Conservation (phyloP, 1,140 invertebrate genomes). For the Drosophila insularis region DNA sequence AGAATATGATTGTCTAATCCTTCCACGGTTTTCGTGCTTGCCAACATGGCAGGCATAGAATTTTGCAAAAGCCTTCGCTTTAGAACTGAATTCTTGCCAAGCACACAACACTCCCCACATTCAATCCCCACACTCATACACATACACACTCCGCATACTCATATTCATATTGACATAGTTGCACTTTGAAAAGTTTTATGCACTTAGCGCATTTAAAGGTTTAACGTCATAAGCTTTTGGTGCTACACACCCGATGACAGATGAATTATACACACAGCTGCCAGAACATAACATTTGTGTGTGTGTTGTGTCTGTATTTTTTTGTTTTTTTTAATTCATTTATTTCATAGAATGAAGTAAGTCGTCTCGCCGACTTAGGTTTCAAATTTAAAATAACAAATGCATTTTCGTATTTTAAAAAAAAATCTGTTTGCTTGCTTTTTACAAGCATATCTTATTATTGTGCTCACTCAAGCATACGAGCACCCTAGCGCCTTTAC, state of each 20-base stretch:
- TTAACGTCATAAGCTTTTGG: conserved; percentile 81
- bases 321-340: too few relatives aligned
- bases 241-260: conserved; percentile 75
- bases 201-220: conserved; percentile 81
- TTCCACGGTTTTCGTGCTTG: conserved; percentile 2
- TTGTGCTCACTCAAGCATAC: too few relatives aligned
- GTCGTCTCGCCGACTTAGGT: too few relatives aligned
- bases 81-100: conserved; percentile 38
- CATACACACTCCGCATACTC: conserved; percentile 10
- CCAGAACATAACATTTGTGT: conserved; percentile 14
- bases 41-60: conserved; percentile 47
- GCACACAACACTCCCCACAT: conserved; percentile 17
- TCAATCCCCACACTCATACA: conserved; percentile 1
- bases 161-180: conserved; percentile 27
- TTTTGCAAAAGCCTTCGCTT: conserved; percentile 43
- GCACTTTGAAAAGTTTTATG: conserved; percentile 73
- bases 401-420: too few relatives aligned
- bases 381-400: too few relatives aligned
- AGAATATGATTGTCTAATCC: conserved; percentile 52
- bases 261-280: conserved; percentile 68
- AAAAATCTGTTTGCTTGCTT: too few relatives aligned
- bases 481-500: too few relatives aligned
- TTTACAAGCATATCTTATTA: too few relatives aligned
- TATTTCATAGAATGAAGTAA: too few relatives aligned
- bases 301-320: too few relatives aligned